Conservation (phyloP, 1,140 invertebrate genomes). For the Oscheius sp. region DNA sequence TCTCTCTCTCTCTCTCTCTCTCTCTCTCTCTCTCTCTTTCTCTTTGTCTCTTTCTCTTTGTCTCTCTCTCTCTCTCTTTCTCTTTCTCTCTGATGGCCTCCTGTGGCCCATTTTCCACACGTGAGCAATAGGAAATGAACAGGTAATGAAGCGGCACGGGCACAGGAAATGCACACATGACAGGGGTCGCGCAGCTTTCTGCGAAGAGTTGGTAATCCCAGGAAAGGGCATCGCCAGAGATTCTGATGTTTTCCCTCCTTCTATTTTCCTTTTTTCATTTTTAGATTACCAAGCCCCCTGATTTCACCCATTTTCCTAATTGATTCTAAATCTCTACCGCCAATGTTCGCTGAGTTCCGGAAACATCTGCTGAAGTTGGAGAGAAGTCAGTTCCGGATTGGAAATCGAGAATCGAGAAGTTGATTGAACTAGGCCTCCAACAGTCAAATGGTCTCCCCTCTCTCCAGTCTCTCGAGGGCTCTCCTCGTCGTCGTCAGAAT, state of each 20-base stretch:
- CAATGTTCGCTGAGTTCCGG: slow-evolving; percentile 59
- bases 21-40: neutral
- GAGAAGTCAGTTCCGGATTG: slow-evolving; percentile 56
- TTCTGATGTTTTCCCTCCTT: too few species aligned
- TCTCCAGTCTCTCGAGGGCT: too few species aligned
- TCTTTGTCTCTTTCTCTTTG: neutral
- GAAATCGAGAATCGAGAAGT: slow-evolving; percentile 51
- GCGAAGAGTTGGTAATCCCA: slow-evolving; percentile 10
- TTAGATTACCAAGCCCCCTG: neutral
- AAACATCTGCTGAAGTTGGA: slow-evolving; percentile 53
- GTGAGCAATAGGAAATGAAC: neutral
- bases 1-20: neutral
- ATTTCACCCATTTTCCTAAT: too few species aligned
- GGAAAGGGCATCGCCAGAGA: too few species aligned
- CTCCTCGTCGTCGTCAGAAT: neutral
- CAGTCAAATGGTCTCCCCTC: neutral
- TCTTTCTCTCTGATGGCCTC: neutral
- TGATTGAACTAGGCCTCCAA: neutral
- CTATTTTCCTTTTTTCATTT: neutral
- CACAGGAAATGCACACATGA: neutral
- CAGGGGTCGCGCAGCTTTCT: neutral
- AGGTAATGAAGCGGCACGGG: slow-evolving; percentile 1
- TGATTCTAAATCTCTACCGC: slow-evolving; percentile 51
- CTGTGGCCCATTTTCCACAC: neutral
- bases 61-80: neutral